Evolutionary conservation across 2,113 vertebrate genomes (phyloP), one percentile per base, ranked within the genome.

Genomic region (Equus przewalskii): DNA sequence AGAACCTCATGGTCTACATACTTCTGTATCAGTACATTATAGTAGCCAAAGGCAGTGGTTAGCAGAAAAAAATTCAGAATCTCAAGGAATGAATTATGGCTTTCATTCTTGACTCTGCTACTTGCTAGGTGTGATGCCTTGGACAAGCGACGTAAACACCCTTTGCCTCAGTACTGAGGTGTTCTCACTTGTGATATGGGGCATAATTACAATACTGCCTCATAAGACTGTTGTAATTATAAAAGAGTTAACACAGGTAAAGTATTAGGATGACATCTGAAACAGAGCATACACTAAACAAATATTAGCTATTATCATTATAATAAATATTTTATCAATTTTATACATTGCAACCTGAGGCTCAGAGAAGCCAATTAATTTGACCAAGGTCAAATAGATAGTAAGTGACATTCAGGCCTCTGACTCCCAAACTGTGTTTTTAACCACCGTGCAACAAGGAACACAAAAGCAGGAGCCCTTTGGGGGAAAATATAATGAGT

Each of bases 301-400:
- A 87, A 28, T 69, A 16, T 24, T 78, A 54, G 5, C 30, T 93
- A 16, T 78, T 72, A 58, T 95, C 54, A 8, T 67, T 36, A 36
- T 44, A 46, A 88, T 91, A 67, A 95, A 95, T 83, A 65, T 80
- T 44, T 93, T 83, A 56, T n/a, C 33, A 51, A 2, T 60, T 96
- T 84, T 46, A 75, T 10, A 51, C 19, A 62, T 44, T 44, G 28
- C 60, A 76, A 69, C 2, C 6, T 46, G 41, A 85, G 73, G 41
- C 30, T 96, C 44, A 30, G 6, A 82, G n/a, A 89, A 92, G 46
- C 36, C 80, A 94, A 89, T 73, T 80, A 96, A 62, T 36, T 91
- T 28, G 15, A 13, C 24, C 76, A 85, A 95, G 72, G 78, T 97
- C 70, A 93, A 24, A 26, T 2, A 65, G 26, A 46, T 69, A 78